These are phyloP conservation scores for Coelogynopora nodosa DNA, from an alignment of 2,888 invertebrate genomes.

Conservation along the genomic window DNA sequence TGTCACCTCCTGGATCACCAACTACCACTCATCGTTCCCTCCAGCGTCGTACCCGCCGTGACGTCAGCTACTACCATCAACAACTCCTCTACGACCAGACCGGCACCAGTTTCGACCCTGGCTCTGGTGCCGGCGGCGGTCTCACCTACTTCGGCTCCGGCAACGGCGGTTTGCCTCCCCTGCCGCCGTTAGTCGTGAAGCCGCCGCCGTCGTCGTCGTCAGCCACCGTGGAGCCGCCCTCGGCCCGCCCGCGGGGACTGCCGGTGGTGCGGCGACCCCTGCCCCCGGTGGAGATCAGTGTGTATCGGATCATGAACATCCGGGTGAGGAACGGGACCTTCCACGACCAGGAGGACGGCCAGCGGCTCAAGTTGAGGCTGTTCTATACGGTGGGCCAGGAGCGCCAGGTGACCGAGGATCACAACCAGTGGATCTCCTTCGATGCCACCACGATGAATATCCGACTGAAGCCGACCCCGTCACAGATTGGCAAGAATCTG, in stretches of 20 bases:
- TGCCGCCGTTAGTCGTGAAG: background rate
- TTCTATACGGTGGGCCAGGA: background rate
- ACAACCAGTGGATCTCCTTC: constrained; percentile 1
- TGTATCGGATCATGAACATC: background rate
- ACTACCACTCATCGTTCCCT: too few relatives aligned
- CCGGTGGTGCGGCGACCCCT: background rate
- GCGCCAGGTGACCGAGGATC: background rate
- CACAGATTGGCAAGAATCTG: background rate
- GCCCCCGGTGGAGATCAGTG: background rate
- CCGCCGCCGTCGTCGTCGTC: background rate
- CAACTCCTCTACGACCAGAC: constrained; percentile 22
- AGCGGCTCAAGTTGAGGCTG: background rate
- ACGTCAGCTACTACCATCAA: background rate
- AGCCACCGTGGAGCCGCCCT: background rate
- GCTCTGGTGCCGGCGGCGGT: background rate
- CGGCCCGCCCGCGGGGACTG: background rate
- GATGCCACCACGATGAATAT: background rate
- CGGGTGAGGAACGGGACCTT: constrained; percentile 6
- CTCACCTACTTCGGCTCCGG: background rate
- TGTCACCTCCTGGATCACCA: too few relatives aligned
- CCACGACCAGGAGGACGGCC: constrained; percentile 6
- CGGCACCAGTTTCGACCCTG: background rate
- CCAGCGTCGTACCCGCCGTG: background rate
- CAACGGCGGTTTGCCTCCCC: background rate
- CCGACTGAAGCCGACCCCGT: background rate